Evolutionary conservation across 1,140 invertebrate genomes (phyloP).

Genomic region (Dreissena rostriformis): DNA sequence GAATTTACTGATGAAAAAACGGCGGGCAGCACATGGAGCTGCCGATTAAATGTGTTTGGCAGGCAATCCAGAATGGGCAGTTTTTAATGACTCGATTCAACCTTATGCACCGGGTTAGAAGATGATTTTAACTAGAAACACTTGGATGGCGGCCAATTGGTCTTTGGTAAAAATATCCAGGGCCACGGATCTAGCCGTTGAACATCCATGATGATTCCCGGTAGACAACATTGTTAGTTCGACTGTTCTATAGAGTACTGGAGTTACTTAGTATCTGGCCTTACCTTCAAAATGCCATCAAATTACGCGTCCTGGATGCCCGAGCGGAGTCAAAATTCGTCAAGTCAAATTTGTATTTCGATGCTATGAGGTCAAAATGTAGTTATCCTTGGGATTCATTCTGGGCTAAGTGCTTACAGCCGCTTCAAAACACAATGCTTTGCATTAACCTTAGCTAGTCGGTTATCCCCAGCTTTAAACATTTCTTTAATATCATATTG

Average conservation of each 20-base stretch:
- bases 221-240: constrained; percentile 30
- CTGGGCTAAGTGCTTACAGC: no score
- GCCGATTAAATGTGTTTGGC: constrained; percentile 11
- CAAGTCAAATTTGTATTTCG: no score
- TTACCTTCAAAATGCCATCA: neutral
- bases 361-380: no score
- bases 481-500: no score
- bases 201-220: constrained; percentile 53
- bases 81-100: neutral
- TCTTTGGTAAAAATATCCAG: neutral
- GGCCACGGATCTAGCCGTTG: constrained; percentile 20
- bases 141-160: neutral
- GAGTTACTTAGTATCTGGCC: constrained; percentile 46
- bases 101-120: neutral
- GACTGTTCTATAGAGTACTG: constrained; percentile 53
- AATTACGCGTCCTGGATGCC: constrained; percentile 47
- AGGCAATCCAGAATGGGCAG: constrained; percentile 1
- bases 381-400: no score
- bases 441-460: no score
- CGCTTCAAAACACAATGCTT: no score
- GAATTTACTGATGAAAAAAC: no score
- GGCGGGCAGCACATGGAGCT: neutral
- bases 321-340: constrained; percentile 23
- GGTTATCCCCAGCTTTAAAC: no score
- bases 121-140: neutral